Conservation (phyloP, 2,888 invertebrate species). For the Sympetrum striolatum region DNA sequence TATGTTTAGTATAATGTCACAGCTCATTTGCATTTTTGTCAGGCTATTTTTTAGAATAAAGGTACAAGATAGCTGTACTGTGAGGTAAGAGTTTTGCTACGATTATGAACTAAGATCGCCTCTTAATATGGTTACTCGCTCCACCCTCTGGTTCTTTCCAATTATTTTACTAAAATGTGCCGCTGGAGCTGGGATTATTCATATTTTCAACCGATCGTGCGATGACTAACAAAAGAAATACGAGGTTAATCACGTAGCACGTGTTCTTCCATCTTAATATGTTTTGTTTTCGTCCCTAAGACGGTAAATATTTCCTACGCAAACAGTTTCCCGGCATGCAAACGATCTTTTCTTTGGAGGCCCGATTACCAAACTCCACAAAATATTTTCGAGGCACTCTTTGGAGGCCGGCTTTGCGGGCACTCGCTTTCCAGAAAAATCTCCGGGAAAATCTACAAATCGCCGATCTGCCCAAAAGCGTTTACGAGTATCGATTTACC, state of each 20-base stretch:
- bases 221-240: not conserved
- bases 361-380: not conserved
- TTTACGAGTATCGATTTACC: slow-evolving; percentile 8
- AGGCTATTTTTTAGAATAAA: too few relatives aligned
- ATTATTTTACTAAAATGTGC: too few relatives aligned
- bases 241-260: not conserved
- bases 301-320: not conserved
- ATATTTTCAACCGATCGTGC: not conserved
- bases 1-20: too few relatives aligned
- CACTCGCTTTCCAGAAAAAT: not conserved
- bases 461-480: not conserved
- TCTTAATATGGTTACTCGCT: too few relatives aligned
- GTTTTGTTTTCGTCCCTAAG: not conserved
- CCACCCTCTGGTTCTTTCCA: too few relatives aligned
- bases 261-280: not conserved
- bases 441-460: not conserved
- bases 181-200: too few relatives aligned
- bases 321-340: not conserved
- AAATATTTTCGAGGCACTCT: not conserved
- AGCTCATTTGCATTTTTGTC: too few relatives aligned
- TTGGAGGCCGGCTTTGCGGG: not conserved
- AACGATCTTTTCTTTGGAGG: not conserved
- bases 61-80: too few relatives aligned
- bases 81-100: too few relatives aligned
- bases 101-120: too few relatives aligned